A percentile compares a stretch with the other conserved stretches of the same genome.
Conservation (phyloP, 2,113 vertebrate species). For the Todiramphus chloris region DNA sequence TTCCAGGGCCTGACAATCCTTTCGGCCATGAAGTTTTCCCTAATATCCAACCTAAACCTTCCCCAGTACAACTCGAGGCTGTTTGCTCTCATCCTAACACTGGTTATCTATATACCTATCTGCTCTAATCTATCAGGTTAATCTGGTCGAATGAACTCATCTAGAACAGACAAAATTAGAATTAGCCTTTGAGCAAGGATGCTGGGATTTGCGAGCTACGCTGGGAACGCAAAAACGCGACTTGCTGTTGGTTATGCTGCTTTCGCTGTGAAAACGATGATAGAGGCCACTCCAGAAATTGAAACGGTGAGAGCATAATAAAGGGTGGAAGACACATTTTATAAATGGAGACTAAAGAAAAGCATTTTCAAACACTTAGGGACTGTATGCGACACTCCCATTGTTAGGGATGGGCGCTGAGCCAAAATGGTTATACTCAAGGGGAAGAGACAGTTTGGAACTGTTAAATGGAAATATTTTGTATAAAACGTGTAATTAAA, state of each 20-base stretch:
- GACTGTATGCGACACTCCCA: background rate
- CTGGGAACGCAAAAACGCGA: background rate
- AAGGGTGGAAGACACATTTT: background rate
- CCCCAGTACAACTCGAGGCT: background rate
- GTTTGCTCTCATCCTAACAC: background rate
- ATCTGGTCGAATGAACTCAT: background rate
- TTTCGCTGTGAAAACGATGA: background rate
- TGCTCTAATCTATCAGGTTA: too few species aligned
- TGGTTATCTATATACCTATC: too few species aligned
- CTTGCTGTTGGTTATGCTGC: fast-evolving
- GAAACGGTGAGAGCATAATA: background rate
- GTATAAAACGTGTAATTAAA: slow-evolving; percentile 62
- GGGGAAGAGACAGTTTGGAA: slow-evolving; percentile 57
- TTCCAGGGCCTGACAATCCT: background rate
- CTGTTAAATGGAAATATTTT: slow-evolving; percentile 67
- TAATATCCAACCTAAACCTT: background rate
- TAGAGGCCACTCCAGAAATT: background rate
- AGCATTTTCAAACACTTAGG: slow-evolving; percentile 1
- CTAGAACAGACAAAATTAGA: background rate
- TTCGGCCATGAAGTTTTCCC: background rate
- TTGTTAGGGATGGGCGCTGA: slow-evolving; percentile 52
- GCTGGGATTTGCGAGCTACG: background rate
- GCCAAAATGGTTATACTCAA: slow-evolving; percentile 48
- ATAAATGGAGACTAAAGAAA: background rate
- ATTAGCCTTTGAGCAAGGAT: background rate